A percentile compares a stretch with the other conserved stretches of the same genome.
Evolutionary conservation across 2,797 vertebrate species (phyloP).

Genomic region (Melanitta fusca): DNA sequence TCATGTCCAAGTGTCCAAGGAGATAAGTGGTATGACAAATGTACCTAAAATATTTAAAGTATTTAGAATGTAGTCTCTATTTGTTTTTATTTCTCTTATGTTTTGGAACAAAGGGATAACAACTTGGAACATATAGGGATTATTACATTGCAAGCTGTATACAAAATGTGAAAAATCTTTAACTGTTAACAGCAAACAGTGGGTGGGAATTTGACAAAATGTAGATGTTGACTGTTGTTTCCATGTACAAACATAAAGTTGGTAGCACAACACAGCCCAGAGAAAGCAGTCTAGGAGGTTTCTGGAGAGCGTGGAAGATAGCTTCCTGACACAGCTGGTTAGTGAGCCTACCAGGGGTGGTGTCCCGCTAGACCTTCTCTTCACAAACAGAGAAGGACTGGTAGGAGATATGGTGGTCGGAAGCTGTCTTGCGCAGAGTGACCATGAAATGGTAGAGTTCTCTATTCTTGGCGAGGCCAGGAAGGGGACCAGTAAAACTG

Average conservation of each 20-base stretch:
- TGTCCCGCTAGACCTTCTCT: no score
- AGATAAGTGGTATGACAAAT: not conserved
- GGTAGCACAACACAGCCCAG: no score
- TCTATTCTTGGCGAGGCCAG: no score
- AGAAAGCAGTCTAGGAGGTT: no score
- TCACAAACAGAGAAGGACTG: no score
- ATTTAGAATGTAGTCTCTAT: not conserved
- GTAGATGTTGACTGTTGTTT: not conserved
- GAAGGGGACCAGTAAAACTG: no score
- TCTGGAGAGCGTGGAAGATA: no score
- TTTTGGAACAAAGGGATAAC: not conserved
- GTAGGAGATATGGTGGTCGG: no score
- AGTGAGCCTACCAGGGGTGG: no score
- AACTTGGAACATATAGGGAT: not conserved
- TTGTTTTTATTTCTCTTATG: not conserved
- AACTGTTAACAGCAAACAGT: not conserved
- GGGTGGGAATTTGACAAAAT: not conserved
- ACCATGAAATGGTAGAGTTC: no score
- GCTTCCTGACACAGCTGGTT: no score
- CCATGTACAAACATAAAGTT: not conserved
- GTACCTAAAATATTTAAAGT: not conserved
- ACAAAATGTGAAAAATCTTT: not conserved
- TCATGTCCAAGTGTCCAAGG: not conserved
- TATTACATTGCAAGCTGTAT: not conserved
- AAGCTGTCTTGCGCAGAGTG: no score